Evolutionary conservation across 2,113 vertebrate genomes (phyloP), one percentile per base, ranked within the genome.

Genomic region (Gobiocypris rarus): DNA sequence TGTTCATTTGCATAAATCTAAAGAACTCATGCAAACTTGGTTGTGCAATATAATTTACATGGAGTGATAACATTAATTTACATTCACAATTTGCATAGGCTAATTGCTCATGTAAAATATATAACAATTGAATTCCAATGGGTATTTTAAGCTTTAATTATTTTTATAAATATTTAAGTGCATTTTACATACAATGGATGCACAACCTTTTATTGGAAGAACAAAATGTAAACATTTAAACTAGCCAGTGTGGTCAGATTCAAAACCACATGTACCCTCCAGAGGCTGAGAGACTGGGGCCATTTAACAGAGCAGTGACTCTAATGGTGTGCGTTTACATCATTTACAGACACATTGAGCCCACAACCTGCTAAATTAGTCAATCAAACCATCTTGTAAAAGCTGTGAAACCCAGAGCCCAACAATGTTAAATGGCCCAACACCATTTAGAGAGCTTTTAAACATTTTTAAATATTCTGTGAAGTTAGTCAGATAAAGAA

Each of bases 231-330:
- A 73, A 73, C 43, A 3, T 48, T 28, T 6, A 77, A 63, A 65
- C 9, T 77, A 19, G 17, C 19, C 74, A 84, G 9, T 77, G 75
- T 67, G 75, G 83, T 75, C 15, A 84, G 75, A 69, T 31, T 45
- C 50, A 84, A 70, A 76, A 56, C 75, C 83, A 79, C 63, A 50
- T 19, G 15, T 80, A 5, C 9, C 9, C 77, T 80, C 11, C 8
- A 45, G 76, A 79, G 56, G 34, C 13, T 78, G 78, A 80, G 76
- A 79, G 14, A 63, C 67, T 26, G 67, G 65, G 8, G 34, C 11
- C 45, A 59, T 84, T 77, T 56, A 70, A 73, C 41, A 13, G 48
- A 26, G 65, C 22, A 38, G 14, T 74, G 26, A 58, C 84, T 81
- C 54, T n/a, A 56, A 31, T 61, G 45, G 45, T 81, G 54, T 73